A percentile compares a stretch with the other conserved stretches of the same genome.
Conservation (phyloP, 2,888 invertebrate genomes). For the Alentia gelatinosa region DNA sequence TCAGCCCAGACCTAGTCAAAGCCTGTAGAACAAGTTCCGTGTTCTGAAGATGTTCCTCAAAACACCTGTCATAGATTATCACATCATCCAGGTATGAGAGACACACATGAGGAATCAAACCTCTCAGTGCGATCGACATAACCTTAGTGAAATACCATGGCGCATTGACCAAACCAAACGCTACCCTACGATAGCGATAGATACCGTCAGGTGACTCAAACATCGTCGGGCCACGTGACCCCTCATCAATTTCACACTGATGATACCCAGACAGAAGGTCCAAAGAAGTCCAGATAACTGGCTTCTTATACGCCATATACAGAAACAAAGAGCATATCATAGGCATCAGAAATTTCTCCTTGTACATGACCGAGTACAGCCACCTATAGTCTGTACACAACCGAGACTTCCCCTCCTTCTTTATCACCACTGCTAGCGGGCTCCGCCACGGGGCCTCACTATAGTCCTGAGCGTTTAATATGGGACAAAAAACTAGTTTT, state of each 20-base stretch:
- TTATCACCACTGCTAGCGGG: not conserved
- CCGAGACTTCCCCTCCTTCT: not conserved
- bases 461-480: no score
- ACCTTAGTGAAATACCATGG: not conserved
- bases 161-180: not conserved
- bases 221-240: not conserved
- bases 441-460: not conserved
- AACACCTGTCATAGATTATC: not conserved
- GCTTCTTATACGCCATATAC: not conserved
- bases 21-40: not conserved
- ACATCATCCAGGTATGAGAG: not conserved
- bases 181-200: not conserved
- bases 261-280: not conserved
- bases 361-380: not conserved
- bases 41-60: not conserved
- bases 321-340: not conserved
- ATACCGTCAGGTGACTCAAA: not conserved
- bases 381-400: not conserved
- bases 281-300: not conserved
- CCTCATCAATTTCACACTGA: not conserved
- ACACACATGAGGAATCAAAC: not conserved
- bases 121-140: not conserved
- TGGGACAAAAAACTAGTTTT: no score
- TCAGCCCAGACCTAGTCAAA: not conserved
- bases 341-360: not conserved